Evolutionary conservation across 2,888 invertebrate genomes (phyloP).

Genomic region (Limnephilus auricula): DNA sequence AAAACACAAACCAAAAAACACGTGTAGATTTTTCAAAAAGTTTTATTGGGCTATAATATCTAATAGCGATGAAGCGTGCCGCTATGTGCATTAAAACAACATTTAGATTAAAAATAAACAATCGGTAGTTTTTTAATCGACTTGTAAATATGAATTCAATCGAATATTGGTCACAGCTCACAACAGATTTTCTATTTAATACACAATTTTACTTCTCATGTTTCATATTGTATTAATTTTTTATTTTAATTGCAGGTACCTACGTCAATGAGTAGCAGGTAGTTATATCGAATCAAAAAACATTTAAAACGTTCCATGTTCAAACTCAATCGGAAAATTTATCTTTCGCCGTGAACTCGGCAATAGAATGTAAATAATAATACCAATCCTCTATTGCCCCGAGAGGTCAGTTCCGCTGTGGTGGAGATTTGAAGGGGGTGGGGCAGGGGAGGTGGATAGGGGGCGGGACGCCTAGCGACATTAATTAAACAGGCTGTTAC

Average conservation of each 20-base stretch:
- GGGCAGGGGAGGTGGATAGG: background rate
- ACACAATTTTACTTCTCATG: background rate
- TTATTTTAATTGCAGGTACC: background rate
- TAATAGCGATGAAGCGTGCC: background rate
- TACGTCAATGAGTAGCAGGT: background rate
- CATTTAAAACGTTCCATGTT: background rate
- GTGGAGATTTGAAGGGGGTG: background rate
- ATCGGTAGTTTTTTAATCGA: no score
- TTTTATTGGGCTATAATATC: background rate
- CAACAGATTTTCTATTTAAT: background rate
- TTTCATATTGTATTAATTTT: background rate
- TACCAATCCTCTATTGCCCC: constrained; percentile 23
- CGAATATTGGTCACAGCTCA: background rate
- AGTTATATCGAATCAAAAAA: background rate
- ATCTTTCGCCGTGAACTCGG: constrained; percentile 41
- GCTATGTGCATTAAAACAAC: background rate
- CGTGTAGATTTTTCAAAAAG: no score
- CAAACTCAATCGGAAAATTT: constrained; percentile 6
- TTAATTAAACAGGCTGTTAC: background rate
- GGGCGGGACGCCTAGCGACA: background rate
- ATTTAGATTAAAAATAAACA: no score
- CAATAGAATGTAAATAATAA: constrained; percentile 5
- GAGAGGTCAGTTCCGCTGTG: constrained; percentile 28
- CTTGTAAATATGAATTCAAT: background rate
- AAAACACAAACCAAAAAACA: background rate